These are phyloP conservation scores for Lasiurus cinereus DNA, from an alignment of 2,113 vertebrate genomes.

Conservation along the genomic window DNA sequence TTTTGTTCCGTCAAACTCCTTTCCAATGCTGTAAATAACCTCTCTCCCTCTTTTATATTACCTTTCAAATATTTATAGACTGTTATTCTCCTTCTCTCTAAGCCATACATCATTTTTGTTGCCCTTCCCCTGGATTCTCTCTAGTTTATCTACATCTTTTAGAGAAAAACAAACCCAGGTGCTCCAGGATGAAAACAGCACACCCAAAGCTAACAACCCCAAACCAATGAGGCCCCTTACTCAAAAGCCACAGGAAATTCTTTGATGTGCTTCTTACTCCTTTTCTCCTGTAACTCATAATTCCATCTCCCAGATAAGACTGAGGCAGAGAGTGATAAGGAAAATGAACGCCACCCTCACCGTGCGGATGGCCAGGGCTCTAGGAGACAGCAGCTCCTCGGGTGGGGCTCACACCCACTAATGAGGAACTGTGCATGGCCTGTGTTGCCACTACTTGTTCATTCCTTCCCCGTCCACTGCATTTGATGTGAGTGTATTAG, in stretches of 20 bases:
- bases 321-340: not conserved
- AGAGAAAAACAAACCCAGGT: conserved; percentile 86
- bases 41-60: conserved; percentile 86
- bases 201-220: conserved; percentile 64
- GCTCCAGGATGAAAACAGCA: conserved; percentile 69
- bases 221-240: conserved; percentile 43
- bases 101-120: conserved; percentile 88
- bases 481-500: rapidly evolving
- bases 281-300: conserved; percentile 69
- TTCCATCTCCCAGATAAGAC: conserved; percentile 67
- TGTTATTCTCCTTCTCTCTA: conserved; percentile 88
- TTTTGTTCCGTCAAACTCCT: conserved; percentile 86
- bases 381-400: not conserved
- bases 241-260: conserved; percentile 61
- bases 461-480: not conserved
- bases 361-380: not conserved
- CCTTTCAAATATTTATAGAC: conserved; percentile 91
- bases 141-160: conserved; percentile 88
- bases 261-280: conserved; percentile 74
- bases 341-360: not conserved
- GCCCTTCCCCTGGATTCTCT: conserved; percentile 84
- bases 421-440: rapidly evolving
- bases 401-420: not conserved
- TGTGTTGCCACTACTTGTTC: too few species aligned
- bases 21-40: conserved; percentile 88